Percentiles rank a stretch among this genome's conserved stretches.
These are phyloP conservation scores for Embiotoca jacksoni DNA, from an alignment of 2,113 vertebrate genomes.

Conservation along the genomic window DNA sequence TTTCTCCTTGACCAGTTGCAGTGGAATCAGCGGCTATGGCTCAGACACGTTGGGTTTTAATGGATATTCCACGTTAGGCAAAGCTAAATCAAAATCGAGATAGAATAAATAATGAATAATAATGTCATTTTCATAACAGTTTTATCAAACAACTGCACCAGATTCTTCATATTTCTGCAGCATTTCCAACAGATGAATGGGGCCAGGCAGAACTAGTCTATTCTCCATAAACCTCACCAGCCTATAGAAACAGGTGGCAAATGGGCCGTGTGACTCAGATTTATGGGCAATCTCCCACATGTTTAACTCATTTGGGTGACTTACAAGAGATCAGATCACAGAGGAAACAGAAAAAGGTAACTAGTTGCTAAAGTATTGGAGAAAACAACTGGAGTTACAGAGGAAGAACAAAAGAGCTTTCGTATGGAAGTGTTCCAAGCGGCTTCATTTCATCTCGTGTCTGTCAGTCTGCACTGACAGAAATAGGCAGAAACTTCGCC, in stretches of 20 bases:
- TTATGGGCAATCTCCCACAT: constrained; percentile 74
- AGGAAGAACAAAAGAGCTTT: constrained; percentile 11
- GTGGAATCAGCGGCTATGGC: background rate
- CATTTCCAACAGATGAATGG: constrained; percentile 3
- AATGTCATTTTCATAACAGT: background rate
- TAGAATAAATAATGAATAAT: constrained; percentile 3
- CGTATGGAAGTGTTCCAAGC: constrained; percentile 10
- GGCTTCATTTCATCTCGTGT: constrained; percentile 9
- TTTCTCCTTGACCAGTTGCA: background rate
- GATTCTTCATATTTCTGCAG: constrained; percentile 17
- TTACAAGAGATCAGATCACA: constrained; percentile 63
- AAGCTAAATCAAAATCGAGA: constrained; percentile 1
- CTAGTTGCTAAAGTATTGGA: constrained; percentile 11
- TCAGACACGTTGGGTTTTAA: background rate
- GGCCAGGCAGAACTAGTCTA: constrained; percentile 22
- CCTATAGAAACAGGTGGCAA: constrained; percentile 75
- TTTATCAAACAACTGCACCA: background rate
- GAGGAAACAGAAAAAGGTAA: constrained; percentile 36
- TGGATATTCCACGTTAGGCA: background rate
- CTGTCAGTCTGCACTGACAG: constrained; percentile 10
- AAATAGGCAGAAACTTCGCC: constrained; percentile 3
- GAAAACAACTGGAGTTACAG: background rate
- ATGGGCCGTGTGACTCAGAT: constrained; percentile 55
- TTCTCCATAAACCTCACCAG: constrained; percentile 55
- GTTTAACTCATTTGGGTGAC: constrained; percentile 74